A percentile compares a stretch with the other conserved stretches of the same genome.
Evolutionary conservation across 2,888 invertebrate species (phyloP).

Genomic region (Scaptodrosophila latifasciaeformis): DNA sequence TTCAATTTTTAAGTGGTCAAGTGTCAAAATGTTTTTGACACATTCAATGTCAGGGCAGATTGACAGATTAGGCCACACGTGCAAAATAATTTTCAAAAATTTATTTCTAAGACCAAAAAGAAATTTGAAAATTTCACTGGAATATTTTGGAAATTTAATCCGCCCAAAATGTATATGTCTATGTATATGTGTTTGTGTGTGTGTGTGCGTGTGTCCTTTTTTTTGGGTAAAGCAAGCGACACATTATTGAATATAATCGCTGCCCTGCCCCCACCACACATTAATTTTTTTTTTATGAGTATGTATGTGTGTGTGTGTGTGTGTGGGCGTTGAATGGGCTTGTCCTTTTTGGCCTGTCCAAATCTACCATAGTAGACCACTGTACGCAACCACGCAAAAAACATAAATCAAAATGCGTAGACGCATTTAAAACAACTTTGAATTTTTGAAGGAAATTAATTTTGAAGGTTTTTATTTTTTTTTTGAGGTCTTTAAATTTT

Average conservation of each 20-base stretch:
- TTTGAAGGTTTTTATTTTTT: slow-evolving; percentile 34
- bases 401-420: no score
- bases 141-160: no score
- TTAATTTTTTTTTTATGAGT: no score
- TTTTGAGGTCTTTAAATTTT: slow-evolving; percentile 15
- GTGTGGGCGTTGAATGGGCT: slow-evolving; percentile 27
- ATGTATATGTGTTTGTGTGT: slow-evolving; percentile 12
- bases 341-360: slow-evolving; percentile 66
- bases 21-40: slow-evolving; percentile 59
- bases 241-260: no score
- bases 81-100: no score
- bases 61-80: slow-evolving; percentile 52
- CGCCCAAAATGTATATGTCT: slow-evolving; percentile 7
- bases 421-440: slow-evolving; percentile 36
- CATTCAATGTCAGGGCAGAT: slow-evolving; percentile 56
- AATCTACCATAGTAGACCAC: slow-evolving; percentile 75
- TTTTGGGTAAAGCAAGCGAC: background rate
- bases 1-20: slow-evolving; percentile 41
- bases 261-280: no score
- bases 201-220: slow-evolving; percentile 1
- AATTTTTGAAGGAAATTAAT: slow-evolving; percentile 29
- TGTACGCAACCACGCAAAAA: slow-evolving; percentile 75
- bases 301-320: slow-evolving; percentile 19
- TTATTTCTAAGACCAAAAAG: no score
- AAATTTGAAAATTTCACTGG: no score